These are phyloP conservation scores for Phocoena phocoena DNA, from an alignment of 2,113 vertebrate species.

Conservation along the genomic window DNA sequence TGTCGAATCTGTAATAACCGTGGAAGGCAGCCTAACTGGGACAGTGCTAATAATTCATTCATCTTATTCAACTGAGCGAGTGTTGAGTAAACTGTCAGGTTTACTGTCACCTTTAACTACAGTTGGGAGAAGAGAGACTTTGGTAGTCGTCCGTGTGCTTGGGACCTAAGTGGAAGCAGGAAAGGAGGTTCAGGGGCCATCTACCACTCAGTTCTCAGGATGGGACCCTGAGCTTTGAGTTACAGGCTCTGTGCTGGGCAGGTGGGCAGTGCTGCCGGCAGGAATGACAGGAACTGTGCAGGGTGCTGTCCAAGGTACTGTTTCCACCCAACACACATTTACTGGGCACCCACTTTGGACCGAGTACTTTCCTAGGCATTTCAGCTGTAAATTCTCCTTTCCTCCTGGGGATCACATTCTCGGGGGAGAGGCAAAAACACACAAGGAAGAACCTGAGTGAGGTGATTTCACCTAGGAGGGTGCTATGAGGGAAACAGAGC, in stretches of 20 bases:
- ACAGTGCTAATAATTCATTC: rapidly evolving
- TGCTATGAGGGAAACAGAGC: neutral
- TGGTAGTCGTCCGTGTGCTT: rapidly evolving
- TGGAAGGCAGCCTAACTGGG: rapidly evolving
- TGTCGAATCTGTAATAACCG: rapidly evolving
- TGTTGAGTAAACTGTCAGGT: no score
- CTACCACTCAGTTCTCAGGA: neutral
- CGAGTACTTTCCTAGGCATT: neutral
- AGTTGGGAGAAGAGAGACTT: neutral
- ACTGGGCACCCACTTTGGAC: no score
- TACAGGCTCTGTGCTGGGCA: no score
- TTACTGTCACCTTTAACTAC: neutral
- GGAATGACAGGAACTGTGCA: rapidly evolving
- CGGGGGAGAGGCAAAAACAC: neutral
- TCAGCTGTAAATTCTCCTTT: rapidly evolving
- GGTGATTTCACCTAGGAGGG: rapidly evolving
- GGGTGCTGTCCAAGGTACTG: neutral
- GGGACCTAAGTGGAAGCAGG: neutral
- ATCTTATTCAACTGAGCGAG: rapidly evolving
- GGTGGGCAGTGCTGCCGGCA: rapidly evolving
- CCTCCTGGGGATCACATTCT: rapidly evolving
- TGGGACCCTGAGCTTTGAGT: neutral
- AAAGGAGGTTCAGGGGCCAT: neutral
- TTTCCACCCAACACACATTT: rapidly evolving
- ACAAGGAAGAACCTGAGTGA: rapidly evolving